Percentiles rank a stretch among this genome's conserved stretches.
Evolutionary conservation across 2,797 vertebrate genomes (phyloP).

Genomic region (Sphenopsis melanotis): DNA sequence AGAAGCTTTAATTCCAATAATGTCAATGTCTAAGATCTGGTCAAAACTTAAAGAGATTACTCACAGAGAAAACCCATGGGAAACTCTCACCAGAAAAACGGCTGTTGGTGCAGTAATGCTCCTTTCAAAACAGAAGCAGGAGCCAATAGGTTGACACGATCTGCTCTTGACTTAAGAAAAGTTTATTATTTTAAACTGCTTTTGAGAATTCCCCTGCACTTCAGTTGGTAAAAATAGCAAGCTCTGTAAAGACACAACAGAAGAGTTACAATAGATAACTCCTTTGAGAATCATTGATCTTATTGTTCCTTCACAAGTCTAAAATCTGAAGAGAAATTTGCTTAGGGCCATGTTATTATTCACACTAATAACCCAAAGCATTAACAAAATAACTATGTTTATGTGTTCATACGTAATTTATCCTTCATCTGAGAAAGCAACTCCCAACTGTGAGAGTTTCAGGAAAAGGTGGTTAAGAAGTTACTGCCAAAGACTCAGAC

Average conservation of each 20-base stretch:
- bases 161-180: constrained; percentile 34
- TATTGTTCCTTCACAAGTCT: constrained; percentile 2
- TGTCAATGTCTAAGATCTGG: background rate
- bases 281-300: background rate
- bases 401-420: constrained; percentile 25
- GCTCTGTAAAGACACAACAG: constrained; percentile 15
- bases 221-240: constrained; percentile 45
- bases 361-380: constrained; percentile 15
- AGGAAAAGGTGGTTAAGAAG: constrained; percentile 30
- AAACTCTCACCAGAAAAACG: constrained; percentile 11
- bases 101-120: background rate
- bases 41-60: background rate
- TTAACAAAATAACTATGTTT: constrained; percentile 29
- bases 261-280: constrained; percentile 28
- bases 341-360: constrained; percentile 15
- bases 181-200: constrained; percentile 55
- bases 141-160: constrained; percentile 32
- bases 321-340: background rate
- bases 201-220: constrained; percentile 18
- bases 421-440: background rate
- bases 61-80: background rate
- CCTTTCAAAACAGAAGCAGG: constrained; percentile 26
- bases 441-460: background rate
- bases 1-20: constrained; percentile 4
- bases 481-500: constrained; percentile 33